phyloP scores from a whole-genome alignment of 1,140 invertebrate species.

The Doryteuthis pealeii region DNA sequence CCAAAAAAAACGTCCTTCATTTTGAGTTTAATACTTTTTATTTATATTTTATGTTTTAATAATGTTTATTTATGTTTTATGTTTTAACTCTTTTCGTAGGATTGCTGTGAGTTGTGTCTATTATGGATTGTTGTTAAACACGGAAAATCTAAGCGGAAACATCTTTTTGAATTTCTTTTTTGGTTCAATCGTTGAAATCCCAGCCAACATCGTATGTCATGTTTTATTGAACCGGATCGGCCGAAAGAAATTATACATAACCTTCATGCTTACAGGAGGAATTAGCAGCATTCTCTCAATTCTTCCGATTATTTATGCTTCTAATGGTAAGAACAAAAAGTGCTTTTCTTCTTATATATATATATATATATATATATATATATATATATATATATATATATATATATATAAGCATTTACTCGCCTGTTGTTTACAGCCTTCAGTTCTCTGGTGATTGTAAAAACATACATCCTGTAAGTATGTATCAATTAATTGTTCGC shows the following conservation, averaged over 20 bases:
- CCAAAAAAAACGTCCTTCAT: too few species aligned
- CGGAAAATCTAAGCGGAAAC: conserved; percentile 37
- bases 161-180: conserved; percentile 50
- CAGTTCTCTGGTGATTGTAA: too few species aligned
- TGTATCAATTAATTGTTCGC: too few species aligned
- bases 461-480: too few species aligned
- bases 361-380: too few species aligned
- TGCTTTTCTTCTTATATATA: too few species aligned
- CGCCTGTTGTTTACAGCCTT: too few species aligned
- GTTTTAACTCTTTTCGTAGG: conserved; percentile 60
- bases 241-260: conserved; percentile 34
- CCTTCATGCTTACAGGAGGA: conserved; percentile 40
- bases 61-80: too few species aligned
- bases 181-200: conserved; percentile 73
- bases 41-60: too few species aligned
- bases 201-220: conserved; percentile 69
- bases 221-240: conserved; percentile 51
- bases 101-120: conserved; percentile 68
- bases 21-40: too few species aligned
- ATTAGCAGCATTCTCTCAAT: conserved; percentile 38
- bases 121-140: conserved; percentile 67
- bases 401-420: too few species aligned
- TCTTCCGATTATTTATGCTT: conserved; percentile 34
- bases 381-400: too few species aligned
- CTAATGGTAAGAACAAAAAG: conserved; percentile 23